phyloP scores from a whole-genome alignment of 1,140 invertebrate species.

The Drosophila virilis region DNA sequence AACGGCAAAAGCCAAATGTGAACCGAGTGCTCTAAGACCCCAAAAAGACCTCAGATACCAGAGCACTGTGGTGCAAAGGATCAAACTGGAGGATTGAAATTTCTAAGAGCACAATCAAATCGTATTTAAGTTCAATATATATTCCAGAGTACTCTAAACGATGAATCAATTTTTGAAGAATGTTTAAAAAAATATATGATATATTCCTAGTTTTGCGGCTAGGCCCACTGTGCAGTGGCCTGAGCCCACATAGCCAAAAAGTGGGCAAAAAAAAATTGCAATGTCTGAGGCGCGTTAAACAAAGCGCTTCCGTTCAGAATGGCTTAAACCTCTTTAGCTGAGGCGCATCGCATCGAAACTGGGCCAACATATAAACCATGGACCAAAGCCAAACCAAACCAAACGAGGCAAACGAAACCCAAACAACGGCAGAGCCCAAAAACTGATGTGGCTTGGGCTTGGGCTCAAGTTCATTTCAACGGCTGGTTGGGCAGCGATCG shows the following conservation, averaged over 20 bases:
- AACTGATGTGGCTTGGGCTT: slow-evolving; percentile 23
- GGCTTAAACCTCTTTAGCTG: slow-evolving; percentile 39
- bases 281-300: slow-evolving; percentile 65
- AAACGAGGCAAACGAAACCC: neutral
- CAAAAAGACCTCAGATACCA: slow-evolving; percentile 26
- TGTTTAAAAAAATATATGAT: too few species aligned
- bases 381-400: slow-evolving; percentile 36
- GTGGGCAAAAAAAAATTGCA: slow-evolving; percentile 35
- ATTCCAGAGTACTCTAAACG: too few species aligned
- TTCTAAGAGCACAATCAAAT: neutral
- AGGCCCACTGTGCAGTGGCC: slow-evolving; percentile 1
- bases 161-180: too few species aligned
- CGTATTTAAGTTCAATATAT: too few species aligned
- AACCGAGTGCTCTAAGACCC: slow-evolving; percentile 4
- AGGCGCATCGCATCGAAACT: slow-evolving; percentile 44
- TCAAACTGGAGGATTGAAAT: neutral
- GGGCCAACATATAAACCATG: slow-evolving; percentile 61
- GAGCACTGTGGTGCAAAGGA: neutral
- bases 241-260: slow-evolving; percentile 8
- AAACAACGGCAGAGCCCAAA: neutral
- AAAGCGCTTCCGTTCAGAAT: slow-evolving; percentile 69
- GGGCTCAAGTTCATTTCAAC: slow-evolving; percentile 67
- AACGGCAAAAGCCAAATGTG: slow-evolving; percentile 28
- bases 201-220: too few species aligned
- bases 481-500: slow-evolving; percentile 58